These are phyloP conservation scores for Tauraco hartlaubi DNA, from an alignment of 2,797 vertebrate species.

Conservation along the genomic window DNA sequence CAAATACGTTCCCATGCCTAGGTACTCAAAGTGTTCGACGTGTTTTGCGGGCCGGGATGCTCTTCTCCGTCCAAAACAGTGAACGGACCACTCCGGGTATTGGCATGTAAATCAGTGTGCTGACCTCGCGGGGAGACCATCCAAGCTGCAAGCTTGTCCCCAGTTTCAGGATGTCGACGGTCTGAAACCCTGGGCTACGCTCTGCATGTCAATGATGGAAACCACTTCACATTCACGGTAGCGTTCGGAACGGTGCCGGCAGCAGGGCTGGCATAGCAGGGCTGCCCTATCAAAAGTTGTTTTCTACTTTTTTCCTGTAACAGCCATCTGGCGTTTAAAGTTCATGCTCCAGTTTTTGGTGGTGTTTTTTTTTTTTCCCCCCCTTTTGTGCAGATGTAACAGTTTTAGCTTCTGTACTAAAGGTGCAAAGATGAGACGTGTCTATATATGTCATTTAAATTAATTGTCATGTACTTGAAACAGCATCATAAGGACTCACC, in stretches of 20 bases:
- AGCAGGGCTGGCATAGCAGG: background rate
- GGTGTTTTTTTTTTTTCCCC: background rate
- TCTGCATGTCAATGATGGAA: constrained; percentile 61
- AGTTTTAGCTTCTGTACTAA: background rate
- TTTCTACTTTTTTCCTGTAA: background rate
- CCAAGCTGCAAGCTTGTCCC: constrained; percentile 49
- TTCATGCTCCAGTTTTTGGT: background rate
- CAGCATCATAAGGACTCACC: background rate
- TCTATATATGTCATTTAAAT: background rate
- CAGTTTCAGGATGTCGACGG: constrained; percentile 46
- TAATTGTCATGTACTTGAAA: background rate
- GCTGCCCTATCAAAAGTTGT: constrained; percentile 43
- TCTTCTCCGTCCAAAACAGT: background rate
- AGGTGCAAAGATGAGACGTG: background rate
- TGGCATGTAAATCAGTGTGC: constrained; percentile 75
- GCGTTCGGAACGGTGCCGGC: background rate
- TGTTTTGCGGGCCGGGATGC: constrained; percentile 34
- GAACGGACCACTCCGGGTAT: constrained; percentile 32
- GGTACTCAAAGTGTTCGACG: constrained; percentile 25
- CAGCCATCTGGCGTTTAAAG: background rate
- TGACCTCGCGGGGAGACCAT: constrained; percentile 14
- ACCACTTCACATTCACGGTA: constrained; percentile 54
- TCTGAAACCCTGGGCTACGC: constrained; percentile 25
- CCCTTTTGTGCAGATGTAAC: background rate
- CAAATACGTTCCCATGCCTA: constrained; percentile 62